Percentiles rank a stretch among this genome's conserved stretches.
Conservation (phyloP, 92 coral and sea anemone species). For the Phymanthus crucifer region DNA sequence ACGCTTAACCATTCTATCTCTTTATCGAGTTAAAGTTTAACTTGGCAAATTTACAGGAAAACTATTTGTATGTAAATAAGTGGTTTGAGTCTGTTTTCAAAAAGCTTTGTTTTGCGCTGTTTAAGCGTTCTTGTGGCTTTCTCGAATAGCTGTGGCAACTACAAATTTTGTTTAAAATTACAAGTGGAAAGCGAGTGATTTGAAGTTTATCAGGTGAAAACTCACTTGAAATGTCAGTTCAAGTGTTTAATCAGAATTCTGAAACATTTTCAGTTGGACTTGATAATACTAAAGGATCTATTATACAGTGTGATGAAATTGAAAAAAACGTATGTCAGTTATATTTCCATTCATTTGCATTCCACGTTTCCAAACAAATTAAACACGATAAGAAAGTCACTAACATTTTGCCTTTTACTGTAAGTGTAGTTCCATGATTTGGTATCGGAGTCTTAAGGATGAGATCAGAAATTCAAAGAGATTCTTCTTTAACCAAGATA, state of each 20-base stretch:
- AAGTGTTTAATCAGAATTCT: too few species aligned
- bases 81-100: background rate
- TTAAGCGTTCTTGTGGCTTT: conserved; percentile 13
- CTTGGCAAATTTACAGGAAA: background rate
- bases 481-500: background rate
- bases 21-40: background rate
- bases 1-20: background rate
- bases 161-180: background rate
- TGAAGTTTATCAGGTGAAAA: background rate
- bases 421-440: too few species aligned
- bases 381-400: too few species aligned
- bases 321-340: too few species aligned
- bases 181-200: background rate
- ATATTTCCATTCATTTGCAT: too few species aligned
- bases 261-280: too few species aligned
- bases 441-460: too few species aligned
- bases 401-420: too few species aligned
- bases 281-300: too few species aligned
- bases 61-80: background rate
- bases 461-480: too few species aligned
- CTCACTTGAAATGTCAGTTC: background rate
- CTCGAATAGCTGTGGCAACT: conserved; percentile 15
- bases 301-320: too few species aligned
- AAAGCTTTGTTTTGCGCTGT: background rate
- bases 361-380: too few species aligned